Evolutionary conservation across 2,113 vertebrate genomes (phyloP), one percentile per base, ranked within the genome.

Genomic region (Chroicocephalus ridibundus): DNA sequence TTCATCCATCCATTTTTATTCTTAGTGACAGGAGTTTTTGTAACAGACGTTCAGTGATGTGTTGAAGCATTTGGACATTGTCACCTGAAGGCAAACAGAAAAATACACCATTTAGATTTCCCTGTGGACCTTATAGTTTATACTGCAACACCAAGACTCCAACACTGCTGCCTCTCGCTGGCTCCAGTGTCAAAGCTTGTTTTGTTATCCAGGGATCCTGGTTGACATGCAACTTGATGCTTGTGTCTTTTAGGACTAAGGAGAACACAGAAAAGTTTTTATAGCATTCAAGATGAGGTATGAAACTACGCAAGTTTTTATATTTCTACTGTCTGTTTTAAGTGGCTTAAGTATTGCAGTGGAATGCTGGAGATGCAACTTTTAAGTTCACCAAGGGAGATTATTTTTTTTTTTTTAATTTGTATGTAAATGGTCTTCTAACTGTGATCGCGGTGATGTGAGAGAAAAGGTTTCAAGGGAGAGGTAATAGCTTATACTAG

Each of bases 11-110:
- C 84, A 54, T 95, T 97, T 92, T 94, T 78, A 85, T 86, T 90
- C 38, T 65, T 86, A 26, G 36, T 94, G 95, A 96, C 58, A 92
- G 91, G 82, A 70, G 42, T 86, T 96, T 95, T 92, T 95, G 74
- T 96, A 91, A 68, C 79, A 79, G 86, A 34, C 4, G 1, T 70
- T 95, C 82, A 55, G 46, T 91, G 96, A 83, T 94, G 80, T 65
- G 76, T 92, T 91, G 91, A 94, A 94, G 90, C 57, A 27, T 86
- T 98, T 97, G 93, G 91, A 97, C 81, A 11, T 81, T 92, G 94
- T 96, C 93, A 95, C 86, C 81, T 82, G 82, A 86, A 97, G 95
- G 92, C 94, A 94, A 97, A 95, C 94, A 88, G 95, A 70, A 94
- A 97, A 97, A 86, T 16, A 95, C 64, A 76, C 85, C 57, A 29